Evolutionary conservation across 2,113 vertebrate species (phyloP), one percentile per base, ranked within the genome.

Genomic region (Uria aalge): DNA sequence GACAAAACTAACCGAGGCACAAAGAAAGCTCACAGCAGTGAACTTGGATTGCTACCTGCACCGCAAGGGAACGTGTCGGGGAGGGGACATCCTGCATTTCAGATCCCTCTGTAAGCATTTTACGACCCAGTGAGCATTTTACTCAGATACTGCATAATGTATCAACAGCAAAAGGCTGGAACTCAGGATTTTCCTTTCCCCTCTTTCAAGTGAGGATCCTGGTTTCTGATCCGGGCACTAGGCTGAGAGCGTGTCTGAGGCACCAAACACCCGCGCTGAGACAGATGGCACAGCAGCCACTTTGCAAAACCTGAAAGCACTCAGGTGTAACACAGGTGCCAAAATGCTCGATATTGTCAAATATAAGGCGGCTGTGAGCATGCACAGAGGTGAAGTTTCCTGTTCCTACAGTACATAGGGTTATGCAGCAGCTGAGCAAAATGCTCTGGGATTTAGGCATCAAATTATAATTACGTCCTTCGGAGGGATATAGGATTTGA

Each of bases 281-380:
- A 95, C 96, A 97, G 96, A 92, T 95, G 94, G 96, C 40, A 88
- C 74, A 88, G 88, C 69, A 91, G 73, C 52, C 50, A 94, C 81
- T 90, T 75, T 72, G 84, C 85, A 90, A 88, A 93, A 93, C 38
- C 40, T 95, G 90, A 95, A 90, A 82, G 94, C 87, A 97, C 77
- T 96, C 93, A 97, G 90, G 85, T 96, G 85, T 82, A 94, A 82
- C 92, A 85, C 92, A 96, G 92, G 82, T 90, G 92, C 93, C 93
- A 94, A 95, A 93, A 93, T 66, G 50, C 71, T 85, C 1, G 0
- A 57, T 96, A 76, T 48, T 91, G 73, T 95, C 93, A 90, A 92
- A 94, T 82, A 72, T 14, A 53, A 91, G 78, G 74, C 84, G 75
- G 76, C 93, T 95, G 88, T 82, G 93, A 96, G 81, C 90, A 27